These are phyloP conservation scores for Zygothrica quintamaculata DNA, from an alignment of 2,888 invertebrate genomes.

Conservation along the genomic window DNA sequence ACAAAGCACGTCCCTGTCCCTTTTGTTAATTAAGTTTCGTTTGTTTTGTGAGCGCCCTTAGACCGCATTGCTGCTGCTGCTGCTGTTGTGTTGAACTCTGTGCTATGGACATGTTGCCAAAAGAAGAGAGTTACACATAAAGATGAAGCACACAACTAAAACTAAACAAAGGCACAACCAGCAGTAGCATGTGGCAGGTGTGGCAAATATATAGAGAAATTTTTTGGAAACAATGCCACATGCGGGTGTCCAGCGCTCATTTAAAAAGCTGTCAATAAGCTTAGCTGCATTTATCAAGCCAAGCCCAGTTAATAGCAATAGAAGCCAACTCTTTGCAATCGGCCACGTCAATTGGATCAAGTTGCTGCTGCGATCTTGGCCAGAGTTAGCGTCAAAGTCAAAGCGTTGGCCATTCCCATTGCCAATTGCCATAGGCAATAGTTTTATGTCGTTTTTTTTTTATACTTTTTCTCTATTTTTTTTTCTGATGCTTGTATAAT, in stretches of 20 bases:
- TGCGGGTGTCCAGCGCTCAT: conserved; percentile 33
- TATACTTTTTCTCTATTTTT: conserved; percentile 27
- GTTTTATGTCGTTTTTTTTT: too few relatives aligned
- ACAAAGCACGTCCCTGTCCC: conserved; percentile 38
- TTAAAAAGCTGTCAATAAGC: conserved; percentile 36
- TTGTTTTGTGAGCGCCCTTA: conserved; percentile 69
- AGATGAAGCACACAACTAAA: background rate
- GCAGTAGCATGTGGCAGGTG: conserved; percentile 1
- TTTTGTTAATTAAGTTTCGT: conserved; percentile 82
- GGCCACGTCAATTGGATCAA: conserved; percentile 19
- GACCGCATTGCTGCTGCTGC: conserved; percentile 39
- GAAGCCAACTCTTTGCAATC: background rate
- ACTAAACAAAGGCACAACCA: background rate
- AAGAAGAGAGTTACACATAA: conserved; percentile 42
- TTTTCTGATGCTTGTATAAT: conserved; percentile 42
- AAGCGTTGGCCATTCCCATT: too few relatives aligned
- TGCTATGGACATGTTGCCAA: conserved; percentile 43
- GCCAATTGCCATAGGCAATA: too few relatives aligned
- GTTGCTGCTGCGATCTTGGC: conserved; percentile 25
- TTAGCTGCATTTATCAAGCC: too few relatives aligned
- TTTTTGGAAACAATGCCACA: background rate
- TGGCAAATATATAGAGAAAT: background rate
- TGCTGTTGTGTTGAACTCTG: conserved; percentile 47
- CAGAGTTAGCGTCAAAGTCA: background rate
- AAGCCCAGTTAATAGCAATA: background rate